These are phyloP conservation scores for Rambutsinella grinnellia DNA, from an alignment of 2,888 invertebrate species.

Conservation along the genomic window DNA sequence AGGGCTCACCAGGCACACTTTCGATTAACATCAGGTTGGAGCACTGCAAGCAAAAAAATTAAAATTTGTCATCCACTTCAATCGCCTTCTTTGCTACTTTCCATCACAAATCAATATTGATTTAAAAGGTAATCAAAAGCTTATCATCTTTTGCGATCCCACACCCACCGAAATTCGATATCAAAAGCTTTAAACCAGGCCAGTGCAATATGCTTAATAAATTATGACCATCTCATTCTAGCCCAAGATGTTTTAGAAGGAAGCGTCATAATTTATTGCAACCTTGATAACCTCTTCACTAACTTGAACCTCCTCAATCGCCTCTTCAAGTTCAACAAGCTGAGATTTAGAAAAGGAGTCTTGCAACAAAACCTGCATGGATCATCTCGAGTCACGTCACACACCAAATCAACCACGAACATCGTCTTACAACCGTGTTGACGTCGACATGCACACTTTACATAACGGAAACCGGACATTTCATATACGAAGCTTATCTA, in stretches of 20 bases:
- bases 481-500: not conserved
- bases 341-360: too few species aligned
- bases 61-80: conserved; percentile 66
- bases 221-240: too few species aligned
- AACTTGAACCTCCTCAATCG: not conserved
- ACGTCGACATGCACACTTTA: not conserved
- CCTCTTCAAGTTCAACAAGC: not conserved
- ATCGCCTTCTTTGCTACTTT: not conserved
- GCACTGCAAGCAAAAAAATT: conserved; percentile 76
- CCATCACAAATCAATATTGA: not conserved
- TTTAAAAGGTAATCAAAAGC: not conserved
- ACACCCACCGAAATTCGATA: not conserved
- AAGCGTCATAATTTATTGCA: conserved; percentile 48
- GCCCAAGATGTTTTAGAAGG: too few species aligned
- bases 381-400: conserved; percentile 39
- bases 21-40: conserved; percentile 98
- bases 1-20: conserved; percentile 92
- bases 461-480: not conserved
- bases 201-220: not conserved
- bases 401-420: conserved; percentile 42
- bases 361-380: not conserved
- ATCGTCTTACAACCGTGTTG: not conserved
- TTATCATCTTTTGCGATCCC: not conserved
- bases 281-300: conserved; percentile 47
- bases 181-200: not conserved